Conservation (phyloP, 2,888 invertebrate genomes). For the Abscondita cerata region DNA sequence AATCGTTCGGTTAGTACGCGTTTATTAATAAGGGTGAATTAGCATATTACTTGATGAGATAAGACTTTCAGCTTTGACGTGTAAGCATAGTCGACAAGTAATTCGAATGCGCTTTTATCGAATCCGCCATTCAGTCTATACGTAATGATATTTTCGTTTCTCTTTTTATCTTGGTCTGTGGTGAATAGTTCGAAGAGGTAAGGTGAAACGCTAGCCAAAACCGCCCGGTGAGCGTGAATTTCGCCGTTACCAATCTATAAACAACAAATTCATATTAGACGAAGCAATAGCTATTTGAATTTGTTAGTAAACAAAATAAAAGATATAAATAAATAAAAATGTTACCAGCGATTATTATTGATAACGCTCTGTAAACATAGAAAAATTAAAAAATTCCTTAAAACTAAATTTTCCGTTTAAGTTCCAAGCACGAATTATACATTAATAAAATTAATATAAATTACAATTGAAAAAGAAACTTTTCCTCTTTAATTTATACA, state of each 20-base stretch:
- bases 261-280: slow-evolving; percentile 30
- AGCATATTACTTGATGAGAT: slow-evolving; percentile 57
- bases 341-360: slow-evolving; percentile 54
- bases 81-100: slow-evolving; percentile 83
- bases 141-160: slow-evolving; percentile 61
- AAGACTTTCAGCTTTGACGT: slow-evolving; percentile 70
- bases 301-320: slow-evolving; percentile 21
- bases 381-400: slow-evolving; percentile 56
- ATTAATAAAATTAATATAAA: background rate
- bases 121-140: slow-evolving; percentile 71
- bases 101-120: slow-evolving; percentile 73
- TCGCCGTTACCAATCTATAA: slow-evolving; percentile 71
- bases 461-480: background rate
- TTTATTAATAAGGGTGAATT: too few species aligned
- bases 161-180: slow-evolving; percentile 62
- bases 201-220: slow-evolving; percentile 79
- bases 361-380: slow-evolving; percentile 57
- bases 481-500: background rate
- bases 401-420: slow-evolving; percentile 29
- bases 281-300: background rate
- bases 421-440: slow-evolving; percentile 1
- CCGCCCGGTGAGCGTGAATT: slow-evolving; percentile 78
- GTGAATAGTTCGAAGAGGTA: slow-evolving; percentile 78
- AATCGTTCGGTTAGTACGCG: too few species aligned
- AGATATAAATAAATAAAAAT: slow-evolving; percentile 43